Percentiles rank a stretch among this genome's conserved stretches.
phyloP scores from a whole-genome alignment of 2,113 vertebrate genomes.

The Syngnathoides biaculeatus region DNA sequence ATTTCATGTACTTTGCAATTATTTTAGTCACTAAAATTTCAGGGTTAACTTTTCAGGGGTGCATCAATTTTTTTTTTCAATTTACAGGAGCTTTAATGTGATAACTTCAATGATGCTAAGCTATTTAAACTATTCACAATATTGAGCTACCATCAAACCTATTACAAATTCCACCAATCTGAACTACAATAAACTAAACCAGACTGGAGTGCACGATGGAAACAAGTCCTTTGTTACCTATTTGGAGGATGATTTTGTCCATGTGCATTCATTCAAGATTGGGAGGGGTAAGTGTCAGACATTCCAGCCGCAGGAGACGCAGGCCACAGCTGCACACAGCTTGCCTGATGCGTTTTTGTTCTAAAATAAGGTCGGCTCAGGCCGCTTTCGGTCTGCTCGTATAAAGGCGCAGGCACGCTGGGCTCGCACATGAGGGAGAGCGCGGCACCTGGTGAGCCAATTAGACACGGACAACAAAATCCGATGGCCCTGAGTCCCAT shows the following conservation, averaged over 20 bases:
- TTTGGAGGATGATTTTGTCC: constrained; percentile 19
- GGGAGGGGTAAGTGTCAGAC: constrained; percentile 28
- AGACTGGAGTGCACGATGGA: background rate
- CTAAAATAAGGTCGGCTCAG: constrained; percentile 46
- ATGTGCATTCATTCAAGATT: constrained; percentile 37
- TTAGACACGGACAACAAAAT: constrained; percentile 45
- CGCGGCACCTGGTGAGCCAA: constrained; percentile 50
- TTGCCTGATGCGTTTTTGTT: constrained; percentile 29
- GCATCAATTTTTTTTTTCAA: too few relatives aligned
- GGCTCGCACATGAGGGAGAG: constrained; percentile 33
- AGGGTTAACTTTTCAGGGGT: too few relatives aligned
- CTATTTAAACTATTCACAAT: too few relatives aligned
- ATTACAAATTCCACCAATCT: too few relatives aligned
- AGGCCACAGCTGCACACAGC: constrained; percentile 59
- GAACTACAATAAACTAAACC: background rate
- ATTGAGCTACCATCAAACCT: too few relatives aligned
- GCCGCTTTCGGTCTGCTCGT: constrained; percentile 35
- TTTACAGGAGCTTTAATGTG: too few relatives aligned
- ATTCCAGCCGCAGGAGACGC: constrained; percentile 49
- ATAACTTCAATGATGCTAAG: too few relatives aligned
- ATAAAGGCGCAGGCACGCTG: constrained; percentile 35
- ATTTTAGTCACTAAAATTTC: too few relatives aligned
- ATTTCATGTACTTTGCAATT: too few relatives aligned
- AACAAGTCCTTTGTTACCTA: background rate
- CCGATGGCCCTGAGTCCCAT: constrained; percentile 30